Conservation (phyloP, 2,113 vertebrate species). For the Sinocyclocheilus anshuiensis region DNA sequence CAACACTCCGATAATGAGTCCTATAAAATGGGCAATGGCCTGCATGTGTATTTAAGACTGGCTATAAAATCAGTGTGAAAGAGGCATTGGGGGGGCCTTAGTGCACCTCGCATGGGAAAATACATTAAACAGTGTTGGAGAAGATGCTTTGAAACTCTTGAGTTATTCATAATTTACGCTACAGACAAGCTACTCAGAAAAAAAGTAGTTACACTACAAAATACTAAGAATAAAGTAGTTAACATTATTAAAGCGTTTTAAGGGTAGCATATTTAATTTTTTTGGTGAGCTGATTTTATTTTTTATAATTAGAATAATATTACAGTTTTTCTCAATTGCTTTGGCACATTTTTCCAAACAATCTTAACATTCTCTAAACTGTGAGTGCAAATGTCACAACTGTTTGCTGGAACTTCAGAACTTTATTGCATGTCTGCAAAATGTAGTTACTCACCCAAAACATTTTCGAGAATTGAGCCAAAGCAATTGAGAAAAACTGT, state of each 20-base stretch:
- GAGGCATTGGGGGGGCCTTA: background rate
- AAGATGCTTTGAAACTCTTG: constrained; percentile 10
- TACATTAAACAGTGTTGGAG: background rate
- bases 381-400: too few relatives aligned
- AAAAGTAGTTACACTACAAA: background rate
- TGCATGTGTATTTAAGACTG: constrained; percentile 41
- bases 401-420: too few relatives aligned
- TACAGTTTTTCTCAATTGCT: too few relatives aligned
- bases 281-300: background rate
- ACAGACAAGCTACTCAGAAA: background rate
- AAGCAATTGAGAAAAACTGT: too few relatives aligned
- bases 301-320: background rate
- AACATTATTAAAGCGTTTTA: background rate
- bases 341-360: too few relatives aligned
- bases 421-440: too few relatives aligned
- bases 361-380: too few relatives aligned
- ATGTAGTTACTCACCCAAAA: too few relatives aligned
- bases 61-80: constrained; percentile 22
- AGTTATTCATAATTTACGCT: constrained; percentile 17
- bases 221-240: background rate
- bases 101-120: background rate
- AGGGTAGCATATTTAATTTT: background rate
- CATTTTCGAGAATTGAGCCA: too few relatives aligned
- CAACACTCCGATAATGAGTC: constrained; percentile 32
- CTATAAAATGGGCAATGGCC: constrained; percentile 21